These are phyloP conservation scores for Heliocidaris erythrogramma DNA, from an alignment of 35 echinoderm and acorn worm species.

Conservation along the genomic window DNA sequence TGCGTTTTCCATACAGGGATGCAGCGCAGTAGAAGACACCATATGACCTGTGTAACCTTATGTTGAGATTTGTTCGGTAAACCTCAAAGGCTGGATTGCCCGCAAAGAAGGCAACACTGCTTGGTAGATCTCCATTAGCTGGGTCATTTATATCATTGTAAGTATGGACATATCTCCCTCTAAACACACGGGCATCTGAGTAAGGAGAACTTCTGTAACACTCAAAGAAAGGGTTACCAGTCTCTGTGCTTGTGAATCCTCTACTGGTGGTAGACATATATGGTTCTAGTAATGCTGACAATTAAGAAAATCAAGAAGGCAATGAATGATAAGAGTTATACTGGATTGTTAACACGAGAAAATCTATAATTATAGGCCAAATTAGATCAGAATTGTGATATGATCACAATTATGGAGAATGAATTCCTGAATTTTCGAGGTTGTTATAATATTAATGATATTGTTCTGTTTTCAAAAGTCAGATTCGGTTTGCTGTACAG, in stretches of 20 bases:
- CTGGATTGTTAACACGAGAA: too few relatives aligned
- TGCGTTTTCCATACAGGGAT: neutral
- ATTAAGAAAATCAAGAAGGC: neutral
- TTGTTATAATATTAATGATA: too few relatives aligned
- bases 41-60: neutral
- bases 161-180: neutral
- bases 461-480: too few relatives aligned
- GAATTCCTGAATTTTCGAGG: too few relatives aligned
- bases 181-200: neutral
- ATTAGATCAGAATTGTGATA: too few relatives aligned
- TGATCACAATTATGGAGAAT: too few relatives aligned
- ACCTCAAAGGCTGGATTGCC: neutral
- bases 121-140: neutral
- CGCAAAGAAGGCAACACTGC: neutral
- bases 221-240: neutral
- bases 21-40: constrained; percentile 6
- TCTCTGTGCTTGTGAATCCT: constrained; percentile 9
- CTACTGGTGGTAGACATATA: constrained; percentile 8
- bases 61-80: neutral
- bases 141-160: neutral
- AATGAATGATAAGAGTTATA: too few relatives aligned
- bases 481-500: too few relatives aligned
- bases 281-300: neutral
- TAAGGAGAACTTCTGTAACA: neutral
- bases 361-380: too few relatives aligned